Percentiles rank a stretch among this genome's conserved stretches.
These are phyloP conservation scores for Acrocyrtus sp. DNA, from an alignment of 2,888 invertebrate genomes.

Conservation along the genomic window DNA sequence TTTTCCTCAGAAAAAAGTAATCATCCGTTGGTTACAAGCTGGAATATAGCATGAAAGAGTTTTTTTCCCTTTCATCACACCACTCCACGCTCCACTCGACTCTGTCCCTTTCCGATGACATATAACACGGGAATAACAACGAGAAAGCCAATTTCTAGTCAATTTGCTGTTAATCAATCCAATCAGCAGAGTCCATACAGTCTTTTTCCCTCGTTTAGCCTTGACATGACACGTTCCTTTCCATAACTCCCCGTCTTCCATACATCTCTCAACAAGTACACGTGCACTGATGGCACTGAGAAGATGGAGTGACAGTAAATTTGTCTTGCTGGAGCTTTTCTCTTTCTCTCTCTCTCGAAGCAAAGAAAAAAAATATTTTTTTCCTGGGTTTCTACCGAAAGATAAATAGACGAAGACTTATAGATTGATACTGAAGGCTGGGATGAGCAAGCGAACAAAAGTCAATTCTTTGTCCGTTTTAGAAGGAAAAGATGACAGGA, in stretches of 20 bases:
- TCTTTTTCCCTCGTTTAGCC: background rate
- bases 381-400: background rate
- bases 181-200: conserved; percentile 9
- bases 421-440: background rate
- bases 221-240: background rate
- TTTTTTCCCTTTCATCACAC: too few species aligned
- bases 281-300: background rate
- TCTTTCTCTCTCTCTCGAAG: background rate
- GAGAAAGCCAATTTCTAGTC: conserved; percentile 23
- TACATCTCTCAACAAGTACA: too few species aligned
- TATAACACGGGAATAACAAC: too few species aligned
- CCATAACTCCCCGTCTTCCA: too few species aligned
- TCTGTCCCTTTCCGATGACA: too few species aligned
- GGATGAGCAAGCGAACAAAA: conserved; percentile 21
- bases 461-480: conserved; percentile 19
- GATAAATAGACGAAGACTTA: background rate
- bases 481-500: conserved; percentile 28
- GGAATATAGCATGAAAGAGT: too few species aligned
- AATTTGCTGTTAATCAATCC: conserved; percentile 41
- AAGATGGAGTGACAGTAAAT: background rate
- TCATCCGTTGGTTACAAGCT: too few species aligned
- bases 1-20: too few species aligned
- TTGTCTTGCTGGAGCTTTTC: background rate
- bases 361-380: background rate
- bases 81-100: too few species aligned